Evolutionary conservation across 2,888 invertebrate genomes (phyloP).

Genomic region (Pheosia gnoma): DNA sequence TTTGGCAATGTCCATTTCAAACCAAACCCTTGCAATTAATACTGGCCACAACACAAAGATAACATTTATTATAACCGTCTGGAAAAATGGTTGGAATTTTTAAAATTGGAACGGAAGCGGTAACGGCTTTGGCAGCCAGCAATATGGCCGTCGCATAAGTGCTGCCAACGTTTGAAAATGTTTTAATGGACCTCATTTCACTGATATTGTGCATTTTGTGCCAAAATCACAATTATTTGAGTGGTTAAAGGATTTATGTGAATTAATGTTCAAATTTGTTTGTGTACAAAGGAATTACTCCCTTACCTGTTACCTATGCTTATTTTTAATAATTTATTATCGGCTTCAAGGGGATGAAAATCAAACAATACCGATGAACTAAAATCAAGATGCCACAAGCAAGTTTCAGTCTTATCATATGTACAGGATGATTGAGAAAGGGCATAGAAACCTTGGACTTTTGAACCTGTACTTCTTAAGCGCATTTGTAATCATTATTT

Average conservation of each 20-base stretch:
- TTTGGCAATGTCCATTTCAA: not conserved
- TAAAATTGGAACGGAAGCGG: slow-evolving; percentile 58
- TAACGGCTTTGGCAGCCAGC: slow-evolving; percentile 51
- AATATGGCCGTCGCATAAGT: slow-evolving; percentile 40
- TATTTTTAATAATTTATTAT: too few relatives aligned
- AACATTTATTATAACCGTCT: slow-evolving; percentile 9
- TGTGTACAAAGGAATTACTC: not conserved
- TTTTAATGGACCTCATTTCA: slow-evolving; percentile 45
- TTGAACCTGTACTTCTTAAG: too few relatives aligned
- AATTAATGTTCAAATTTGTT: not conserved
- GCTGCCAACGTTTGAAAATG: slow-evolving; percentile 32
- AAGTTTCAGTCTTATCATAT: too few relatives aligned
- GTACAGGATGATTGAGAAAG: too few relatives aligned
- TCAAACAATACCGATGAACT: too few relatives aligned
- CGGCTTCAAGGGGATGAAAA: too few relatives aligned
- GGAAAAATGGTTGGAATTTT: slow-evolving; percentile 31
- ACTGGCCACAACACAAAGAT: not conserved
- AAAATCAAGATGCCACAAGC: too few relatives aligned
- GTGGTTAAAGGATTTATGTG: not conserved
- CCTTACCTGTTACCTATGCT: too few relatives aligned
- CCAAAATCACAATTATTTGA: slow-evolving; percentile 30
- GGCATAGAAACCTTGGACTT: too few relatives aligned
- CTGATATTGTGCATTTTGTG: slow-evolving; percentile 35
- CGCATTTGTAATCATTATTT: too few relatives aligned
- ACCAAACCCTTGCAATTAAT: not conserved